Percentiles rank a stretch among this genome's conserved stretches.
Evolutionary conservation across 2,797 vertebrate genomes (phyloP).

Genomic region (Helicolenus hilgendorfi): DNA sequence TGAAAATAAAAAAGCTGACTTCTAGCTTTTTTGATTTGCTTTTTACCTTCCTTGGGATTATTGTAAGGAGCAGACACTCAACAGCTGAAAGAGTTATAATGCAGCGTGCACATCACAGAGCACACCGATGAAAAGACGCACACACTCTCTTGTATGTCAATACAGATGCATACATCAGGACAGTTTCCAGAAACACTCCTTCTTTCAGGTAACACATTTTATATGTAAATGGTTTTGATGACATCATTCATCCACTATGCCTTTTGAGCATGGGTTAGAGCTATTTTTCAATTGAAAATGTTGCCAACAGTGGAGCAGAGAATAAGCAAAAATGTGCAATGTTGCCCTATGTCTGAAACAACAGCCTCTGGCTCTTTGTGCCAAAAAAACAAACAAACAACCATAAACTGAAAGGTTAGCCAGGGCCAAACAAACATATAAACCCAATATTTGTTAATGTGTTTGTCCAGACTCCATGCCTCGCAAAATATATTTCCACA

Average conservation of each 20-base stretch:
- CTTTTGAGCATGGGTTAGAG: background rate
- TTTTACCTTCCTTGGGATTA: conserved; percentile 39
- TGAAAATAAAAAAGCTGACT: conserved; percentile 61
- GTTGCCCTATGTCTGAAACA: conserved; percentile 4
- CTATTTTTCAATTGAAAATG: background rate
- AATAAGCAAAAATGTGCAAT: background rate
- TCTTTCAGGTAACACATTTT: conserved; percentile 9
- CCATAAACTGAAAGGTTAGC: conserved; percentile 42
- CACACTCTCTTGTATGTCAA: background rate
- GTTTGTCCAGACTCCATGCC: conserved; percentile 5
- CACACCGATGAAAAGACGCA: conserved; percentile 33
- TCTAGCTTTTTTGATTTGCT: conserved; percentile 47
- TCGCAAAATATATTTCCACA: conserved; percentile 34
- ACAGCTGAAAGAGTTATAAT: conserved; percentile 46
- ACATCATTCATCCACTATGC: background rate
- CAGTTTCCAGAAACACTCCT: background rate
- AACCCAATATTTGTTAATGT: conserved; percentile 32
- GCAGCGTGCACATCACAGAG: conserved; percentile 1
- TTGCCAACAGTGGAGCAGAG: background rate
- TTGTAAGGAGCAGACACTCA: conserved; percentile 24
- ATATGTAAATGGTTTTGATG: conserved; percentile 23
- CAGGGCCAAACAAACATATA: conserved; percentile 34
- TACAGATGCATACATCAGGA: background rate
- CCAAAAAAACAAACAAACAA: conserved; percentile 14
- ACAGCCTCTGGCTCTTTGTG: background rate